Evolutionary conservation across 2,113 vertebrate species (phyloP).

Genomic region (Chaenocephalus aceratus): DNA sequence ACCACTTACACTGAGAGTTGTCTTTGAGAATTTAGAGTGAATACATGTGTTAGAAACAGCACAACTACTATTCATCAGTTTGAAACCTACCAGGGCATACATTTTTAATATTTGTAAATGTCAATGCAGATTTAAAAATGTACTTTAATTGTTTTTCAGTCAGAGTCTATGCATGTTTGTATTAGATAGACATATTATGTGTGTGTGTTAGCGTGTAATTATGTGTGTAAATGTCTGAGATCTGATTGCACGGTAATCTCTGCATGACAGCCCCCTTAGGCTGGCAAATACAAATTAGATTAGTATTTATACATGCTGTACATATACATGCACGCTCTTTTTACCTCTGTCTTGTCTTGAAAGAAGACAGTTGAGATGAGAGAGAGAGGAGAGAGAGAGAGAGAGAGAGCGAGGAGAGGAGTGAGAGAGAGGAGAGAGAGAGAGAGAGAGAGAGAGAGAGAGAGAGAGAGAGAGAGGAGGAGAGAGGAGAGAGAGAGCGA

Average conservation of each 20-base stretch:
- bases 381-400: no score
- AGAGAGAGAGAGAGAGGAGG: no score
- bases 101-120: constrained; percentile 29
- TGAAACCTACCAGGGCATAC: not conserved
- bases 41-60: not conserved
- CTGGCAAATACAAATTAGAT: not conserved
- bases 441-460: no score
- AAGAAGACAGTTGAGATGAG: not conserved
- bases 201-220: constrained; percentile 15
- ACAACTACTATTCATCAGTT: not conserved
- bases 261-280: not conserved
- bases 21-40: not conserved
- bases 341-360: not conserved
- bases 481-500: no score
- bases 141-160: not conserved
- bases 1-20: not conserved
- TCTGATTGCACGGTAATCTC: not conserved
- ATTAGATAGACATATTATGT: not conserved
- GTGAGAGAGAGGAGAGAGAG: no score
- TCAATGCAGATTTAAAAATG: constrained; percentile 37
- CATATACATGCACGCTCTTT: not conserved
- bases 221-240: constrained; percentile 36
- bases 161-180: not conserved
- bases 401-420: no score
- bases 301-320: not conserved